Evolutionary conservation across 2,113 vertebrate species (phyloP).

Genomic region (Rhea americana): DNA sequence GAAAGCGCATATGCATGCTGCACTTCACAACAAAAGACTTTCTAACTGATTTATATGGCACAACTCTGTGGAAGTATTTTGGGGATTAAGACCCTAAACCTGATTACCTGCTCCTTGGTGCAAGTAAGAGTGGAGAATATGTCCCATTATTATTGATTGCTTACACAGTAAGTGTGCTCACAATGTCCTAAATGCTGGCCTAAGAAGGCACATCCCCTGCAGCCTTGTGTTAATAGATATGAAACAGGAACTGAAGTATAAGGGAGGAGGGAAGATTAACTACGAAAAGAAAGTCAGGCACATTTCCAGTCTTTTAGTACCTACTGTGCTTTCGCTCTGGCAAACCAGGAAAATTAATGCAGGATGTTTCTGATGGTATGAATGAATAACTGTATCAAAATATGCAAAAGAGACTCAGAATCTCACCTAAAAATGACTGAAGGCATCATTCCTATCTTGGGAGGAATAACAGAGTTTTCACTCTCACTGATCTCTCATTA

Average conservation of each 20-base stretch:
- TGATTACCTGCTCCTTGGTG: not conserved
- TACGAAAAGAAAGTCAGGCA: not conserved
- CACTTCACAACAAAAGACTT: not conserved
- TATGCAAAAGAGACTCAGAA: not conserved
- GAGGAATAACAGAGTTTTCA: not conserved
- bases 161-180: not conserved
- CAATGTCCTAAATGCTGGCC: not conserved
- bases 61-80: not conserved
- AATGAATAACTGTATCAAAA: not conserved
- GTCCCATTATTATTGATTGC: not conserved
- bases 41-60: not conserved
- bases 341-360: not conserved
- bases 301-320: not conserved
- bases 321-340: not conserved
- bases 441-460: not conserved
- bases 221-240: not conserved
- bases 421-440: not conserved
- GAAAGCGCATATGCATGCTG: not conserved
- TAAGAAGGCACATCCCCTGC: not conserved
- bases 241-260: not conserved
- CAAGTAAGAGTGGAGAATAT: not conserved
- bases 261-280: not conserved
- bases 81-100: not conserved
- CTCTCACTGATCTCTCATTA: not conserved
- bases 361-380: not conserved